phyloP scores from a whole-genome alignment of 2,113 vertebrate species.

The Castor canadensis region DNA sequence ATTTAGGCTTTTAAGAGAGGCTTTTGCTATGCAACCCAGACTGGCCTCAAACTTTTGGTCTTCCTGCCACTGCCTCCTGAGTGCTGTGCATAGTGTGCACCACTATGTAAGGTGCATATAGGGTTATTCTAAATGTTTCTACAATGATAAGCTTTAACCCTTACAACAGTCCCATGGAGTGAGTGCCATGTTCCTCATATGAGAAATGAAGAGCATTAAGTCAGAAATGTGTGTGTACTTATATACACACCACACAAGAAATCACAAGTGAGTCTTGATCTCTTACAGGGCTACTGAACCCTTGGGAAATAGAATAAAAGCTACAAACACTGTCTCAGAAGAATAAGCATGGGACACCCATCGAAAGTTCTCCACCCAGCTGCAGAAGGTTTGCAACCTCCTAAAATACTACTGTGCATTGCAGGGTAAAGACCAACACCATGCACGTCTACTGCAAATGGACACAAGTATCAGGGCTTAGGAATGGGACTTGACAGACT shows the following conservation, averaged over 20 bases:
- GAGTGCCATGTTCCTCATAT: too few species aligned
- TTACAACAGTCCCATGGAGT: background rate
- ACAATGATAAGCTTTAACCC: background rate
- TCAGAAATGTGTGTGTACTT: background rate
- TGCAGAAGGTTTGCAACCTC: background rate
- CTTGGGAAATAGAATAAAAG: background rate
- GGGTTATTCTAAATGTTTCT: too few species aligned
- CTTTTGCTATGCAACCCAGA: too few species aligned
- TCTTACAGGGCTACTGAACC: too few species aligned
- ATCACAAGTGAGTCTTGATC: background rate
- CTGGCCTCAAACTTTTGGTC: too few species aligned
- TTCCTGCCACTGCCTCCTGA: too few species aligned
- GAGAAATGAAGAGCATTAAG: background rate
- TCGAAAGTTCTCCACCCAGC: background rate
- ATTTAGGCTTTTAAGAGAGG: background rate
- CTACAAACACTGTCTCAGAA: background rate
- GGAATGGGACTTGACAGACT: accelerated
- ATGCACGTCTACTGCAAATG: too few species aligned
- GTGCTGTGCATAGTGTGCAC: too few species aligned
- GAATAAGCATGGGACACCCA: background rate
- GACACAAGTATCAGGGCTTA: background rate
- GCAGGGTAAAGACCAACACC: background rate
- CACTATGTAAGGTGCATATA: too few species aligned
- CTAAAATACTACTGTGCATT: background rate
- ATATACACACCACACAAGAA: background rate